phyloP scores from a whole-genome alignment of 1,140 invertebrate genomes.

The Asbolus verrucosus region DNA sequence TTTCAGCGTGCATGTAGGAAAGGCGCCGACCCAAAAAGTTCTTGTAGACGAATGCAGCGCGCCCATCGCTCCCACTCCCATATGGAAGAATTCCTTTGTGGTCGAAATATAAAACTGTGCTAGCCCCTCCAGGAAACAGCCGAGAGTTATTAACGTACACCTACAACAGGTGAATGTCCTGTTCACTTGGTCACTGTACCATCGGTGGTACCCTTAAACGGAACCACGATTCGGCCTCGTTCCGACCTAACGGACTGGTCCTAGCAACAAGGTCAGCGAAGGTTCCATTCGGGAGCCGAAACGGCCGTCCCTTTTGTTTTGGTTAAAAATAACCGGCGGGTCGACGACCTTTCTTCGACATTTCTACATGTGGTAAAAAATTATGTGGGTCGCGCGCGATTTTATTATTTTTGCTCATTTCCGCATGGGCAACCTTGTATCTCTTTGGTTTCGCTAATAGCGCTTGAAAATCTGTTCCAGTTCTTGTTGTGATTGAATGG shows the following conservation, averaged over 20 bases:
- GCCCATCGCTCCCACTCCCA: conserved; percentile 8
- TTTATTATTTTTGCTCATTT: conserved; percentile 43
- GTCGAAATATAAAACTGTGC: no score
- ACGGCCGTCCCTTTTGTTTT: neutral
- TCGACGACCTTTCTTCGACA: conserved; percentile 6
- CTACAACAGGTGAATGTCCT: conserved; percentile 50
- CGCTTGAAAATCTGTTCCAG: conserved; percentile 26
- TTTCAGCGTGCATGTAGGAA: no score
- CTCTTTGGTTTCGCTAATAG: conserved; percentile 9
- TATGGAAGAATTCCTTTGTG: conserved; percentile 22
- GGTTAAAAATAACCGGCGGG: conserved; percentile 3
- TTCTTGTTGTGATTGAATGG: neutral
- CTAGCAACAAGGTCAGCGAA: conserved; percentile 35
- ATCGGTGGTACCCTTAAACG: neutral
- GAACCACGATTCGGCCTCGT: neutral
- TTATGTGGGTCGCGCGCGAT: conserved; percentile 30
- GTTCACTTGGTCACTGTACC: conserved; percentile 51
- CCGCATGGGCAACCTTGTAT: conserved; percentile 42
- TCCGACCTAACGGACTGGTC: conserved; percentile 8
- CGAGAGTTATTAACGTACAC: conserved; percentile 27
- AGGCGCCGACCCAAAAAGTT: conserved; percentile 1
- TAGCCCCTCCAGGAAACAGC: conserved; percentile 14
- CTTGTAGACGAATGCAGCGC: neutral
- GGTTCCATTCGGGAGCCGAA: conserved; percentile 10
- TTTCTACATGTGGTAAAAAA: no score